Percentiles rank a stretch among this genome's conserved stretches.
phyloP scores from a whole-genome alignment of 2,888 invertebrate genomes.

The Altica lythri region DNA sequence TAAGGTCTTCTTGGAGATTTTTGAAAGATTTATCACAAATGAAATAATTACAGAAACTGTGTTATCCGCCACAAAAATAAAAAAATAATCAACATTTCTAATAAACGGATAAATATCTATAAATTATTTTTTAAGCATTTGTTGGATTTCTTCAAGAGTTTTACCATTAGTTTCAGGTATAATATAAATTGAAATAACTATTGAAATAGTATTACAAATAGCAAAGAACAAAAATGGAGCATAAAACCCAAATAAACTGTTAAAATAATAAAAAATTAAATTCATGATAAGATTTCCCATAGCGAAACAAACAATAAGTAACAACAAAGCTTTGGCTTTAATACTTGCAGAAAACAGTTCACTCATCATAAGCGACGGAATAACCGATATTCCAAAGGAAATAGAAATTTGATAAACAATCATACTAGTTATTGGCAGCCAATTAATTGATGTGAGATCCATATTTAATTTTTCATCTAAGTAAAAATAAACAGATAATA shows the following conservation, averaged over 20 bases:
- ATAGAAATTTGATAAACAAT: slow-evolving; percentile 43
- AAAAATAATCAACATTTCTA: too few species aligned
- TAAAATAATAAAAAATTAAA: slow-evolving; percentile 47
- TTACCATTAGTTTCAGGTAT: slow-evolving; percentile 51
- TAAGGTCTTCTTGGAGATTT: too few species aligned
- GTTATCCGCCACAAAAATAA: too few species aligned
- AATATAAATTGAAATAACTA: slow-evolving; percentile 42
- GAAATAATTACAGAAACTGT: too few species aligned
- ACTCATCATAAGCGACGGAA: slow-evolving; percentile 44
- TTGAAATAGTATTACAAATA: slow-evolving; percentile 39
- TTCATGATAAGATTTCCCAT: slow-evolving; percentile 38
- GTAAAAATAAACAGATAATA: slow-evolving; percentile 40
- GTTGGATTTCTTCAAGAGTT: slow-evolving; percentile 51
- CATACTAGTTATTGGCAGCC: slow-evolving; percentile 48
- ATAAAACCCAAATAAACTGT: slow-evolving; percentile 42
- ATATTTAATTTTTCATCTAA: slow-evolving; percentile 25
- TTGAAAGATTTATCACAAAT: too few species aligned
- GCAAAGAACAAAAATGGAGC: slow-evolving; percentile 46
- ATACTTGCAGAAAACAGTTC: slow-evolving; percentile 45
- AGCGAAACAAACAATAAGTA: slow-evolving; percentile 43
- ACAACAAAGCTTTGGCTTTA: slow-evolving; percentile 41
- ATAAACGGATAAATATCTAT: not conserved
- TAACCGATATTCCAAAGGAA: slow-evolving; percentile 44
- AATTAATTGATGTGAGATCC: slow-evolving; percentile 22
- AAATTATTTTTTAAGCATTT: slow-evolving; percentile 24